Base-by-base conservation (phyloP, 2,797 vertebrate genomes). In the Holocentrus rufus region DNA sequence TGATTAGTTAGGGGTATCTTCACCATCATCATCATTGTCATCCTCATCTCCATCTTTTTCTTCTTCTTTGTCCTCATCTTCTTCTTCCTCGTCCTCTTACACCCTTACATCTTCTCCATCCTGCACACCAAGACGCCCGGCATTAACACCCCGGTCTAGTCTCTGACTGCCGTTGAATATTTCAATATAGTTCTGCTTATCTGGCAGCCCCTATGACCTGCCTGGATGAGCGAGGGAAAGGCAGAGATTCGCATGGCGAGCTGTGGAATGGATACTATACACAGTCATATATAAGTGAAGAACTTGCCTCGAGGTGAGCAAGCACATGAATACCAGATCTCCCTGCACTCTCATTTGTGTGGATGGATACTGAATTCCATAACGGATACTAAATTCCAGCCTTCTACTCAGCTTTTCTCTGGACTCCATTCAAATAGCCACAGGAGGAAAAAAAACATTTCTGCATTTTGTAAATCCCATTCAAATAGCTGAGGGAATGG, bases 101-200 rank as follows among this genome's bases (percentile, higher is more conserved):
- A 56, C 22, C 11, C 57, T 15, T 18, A 31, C 60, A 44, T 66
- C 69, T 20, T 39, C 69, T 83, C 68, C 53, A 76, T 66, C 67
- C 66, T 67, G 60, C 76, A 72, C 71, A 79, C 69, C 74, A 82
- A 83, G 77, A 84, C 80, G 73, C 82, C 30, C 39, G 72, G 81
- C 87, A 92, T 94, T 93, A 92, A 88, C 88, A 93, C 86, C 77
- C 91, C 57, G 87, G 86, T 83, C 88, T 82, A 84, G 83, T 86
- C 85, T 85, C 85, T 76, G 85, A 79, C 85, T 85, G 86, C 90
- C 90, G 90, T 83, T 94, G 91, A 95, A 95, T 95, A 94, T 94
- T 95, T 95, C 91, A 94, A 92, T 88, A 79, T 84, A 89, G 84
- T 85, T 80, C 83, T 91, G 91, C 90, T 93, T 92, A 92, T 93